These are phyloP conservation scores for Rhagium mordax DNA, from an alignment of 2,888 invertebrate species.

Conservation along the genomic window DNA sequence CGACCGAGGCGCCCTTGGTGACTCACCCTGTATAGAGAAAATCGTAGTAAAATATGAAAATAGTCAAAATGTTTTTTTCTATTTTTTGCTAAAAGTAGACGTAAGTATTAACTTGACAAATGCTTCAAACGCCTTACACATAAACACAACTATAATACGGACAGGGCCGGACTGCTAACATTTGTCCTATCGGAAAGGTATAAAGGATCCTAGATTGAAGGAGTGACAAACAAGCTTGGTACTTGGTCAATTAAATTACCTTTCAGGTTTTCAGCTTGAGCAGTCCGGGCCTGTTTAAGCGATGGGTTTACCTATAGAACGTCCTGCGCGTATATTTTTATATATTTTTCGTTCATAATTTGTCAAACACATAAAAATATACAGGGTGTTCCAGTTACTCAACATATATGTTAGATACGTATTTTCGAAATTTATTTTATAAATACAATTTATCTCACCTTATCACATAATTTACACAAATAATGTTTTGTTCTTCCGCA, in stretches of 20 bases:
- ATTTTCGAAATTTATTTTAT: background rate
- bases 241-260: no score
- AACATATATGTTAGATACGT: background rate
- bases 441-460: constrained; percentile 76
- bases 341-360: background rate
- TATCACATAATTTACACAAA: constrained; percentile 97
- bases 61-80: no score
- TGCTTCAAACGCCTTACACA: no score
- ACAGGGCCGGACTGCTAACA: background rate
- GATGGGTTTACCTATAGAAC: no score
- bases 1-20: no score
- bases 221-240: no score
- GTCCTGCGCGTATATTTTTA: background rate
- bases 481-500: constrained; percentile 96
- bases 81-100: no score
- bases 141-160: background rate
- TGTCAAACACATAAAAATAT: no score
- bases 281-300: background rate
- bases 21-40: no score
- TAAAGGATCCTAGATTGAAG: no score
- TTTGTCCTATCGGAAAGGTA: background rate
- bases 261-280: background rate
- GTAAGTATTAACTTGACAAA: no score
- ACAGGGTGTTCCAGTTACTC: background rate
- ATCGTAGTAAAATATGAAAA: no score